Conservation (phyloP, 2,797 vertebrate genomes). For the Heterohyrax brucei region DNA sequence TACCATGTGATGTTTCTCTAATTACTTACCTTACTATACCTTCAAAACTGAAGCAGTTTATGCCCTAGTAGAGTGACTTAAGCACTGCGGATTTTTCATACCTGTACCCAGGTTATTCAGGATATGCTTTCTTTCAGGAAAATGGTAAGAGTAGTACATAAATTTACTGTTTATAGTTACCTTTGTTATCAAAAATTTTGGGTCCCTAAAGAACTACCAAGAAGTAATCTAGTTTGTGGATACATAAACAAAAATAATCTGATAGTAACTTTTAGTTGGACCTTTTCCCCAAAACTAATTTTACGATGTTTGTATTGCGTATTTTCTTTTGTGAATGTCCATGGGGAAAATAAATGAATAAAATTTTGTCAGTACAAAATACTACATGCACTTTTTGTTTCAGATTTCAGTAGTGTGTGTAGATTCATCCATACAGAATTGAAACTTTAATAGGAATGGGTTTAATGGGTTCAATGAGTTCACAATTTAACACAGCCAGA, state of each 20-base stretch:
- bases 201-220: not conserved
- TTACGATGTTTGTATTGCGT: not conserved
- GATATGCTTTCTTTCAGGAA: not conserved
- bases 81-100: not conserved
- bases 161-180: not conserved
- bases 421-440: not conserved
- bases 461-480: not conserved
- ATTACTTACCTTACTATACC: constrained; percentile 1
- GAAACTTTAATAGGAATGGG: not conserved
- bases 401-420: not conserved
- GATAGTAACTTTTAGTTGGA: not conserved
- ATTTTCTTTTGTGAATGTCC: not conserved
- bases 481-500: not conserved
- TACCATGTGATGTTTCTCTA: constrained; percentile 3
- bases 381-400: not conserved
- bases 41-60: constrained; percentile 48
- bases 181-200: not conserved
- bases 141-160: not conserved
- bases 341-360: not conserved
- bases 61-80: not conserved
- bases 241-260: not conserved
- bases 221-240: not conserved
- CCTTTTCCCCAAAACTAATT: not conserved
- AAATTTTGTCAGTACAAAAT: not conserved
- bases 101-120: not conserved